Evolutionary conservation across 2,888 invertebrate species (phyloP).

Genomic region (Vanessa cardui): DNA sequence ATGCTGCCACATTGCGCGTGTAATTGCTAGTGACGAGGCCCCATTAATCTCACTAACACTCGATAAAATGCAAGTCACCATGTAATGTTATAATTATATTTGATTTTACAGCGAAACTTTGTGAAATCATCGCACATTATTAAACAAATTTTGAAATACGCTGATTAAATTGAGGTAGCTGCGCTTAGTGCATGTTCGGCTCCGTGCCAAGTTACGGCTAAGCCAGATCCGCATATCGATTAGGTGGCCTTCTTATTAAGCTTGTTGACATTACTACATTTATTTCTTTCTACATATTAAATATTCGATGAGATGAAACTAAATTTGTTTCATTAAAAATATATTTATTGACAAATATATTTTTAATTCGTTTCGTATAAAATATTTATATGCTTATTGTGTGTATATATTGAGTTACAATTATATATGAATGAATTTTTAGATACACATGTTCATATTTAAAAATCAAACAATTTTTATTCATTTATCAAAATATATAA

Average conservation of each 20-base stretch:
- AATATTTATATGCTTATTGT: not conserved
- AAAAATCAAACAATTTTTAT: not conserved
- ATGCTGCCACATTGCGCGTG: slow-evolving; percentile 76
- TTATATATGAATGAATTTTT: too few relatives aligned
- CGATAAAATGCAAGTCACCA: slow-evolving; percentile 80
- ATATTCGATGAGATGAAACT: not conserved
- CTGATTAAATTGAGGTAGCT: slow-evolving; percentile 45
- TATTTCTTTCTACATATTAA: slow-evolving; percentile 15
- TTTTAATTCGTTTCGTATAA: not conserved
- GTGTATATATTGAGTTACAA: not conserved
- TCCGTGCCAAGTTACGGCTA: slow-evolving; percentile 42
- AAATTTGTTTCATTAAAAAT: too few relatives aligned
- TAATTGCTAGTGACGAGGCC: slow-evolving; percentile 74
- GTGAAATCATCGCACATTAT: slow-evolving; percentile 43
- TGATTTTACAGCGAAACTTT: slow-evolving; percentile 44
- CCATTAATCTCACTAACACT: slow-evolving; percentile 80
- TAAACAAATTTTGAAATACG: slow-evolving; percentile 42
- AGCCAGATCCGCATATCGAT: slow-evolving; percentile 45
- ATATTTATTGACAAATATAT: too few relatives aligned
- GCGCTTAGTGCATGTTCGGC: slow-evolving; percentile 46
- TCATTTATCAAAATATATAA: not conserved
- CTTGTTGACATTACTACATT: slow-evolving; percentile 40
- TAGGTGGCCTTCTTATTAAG: slow-evolving; percentile 45
- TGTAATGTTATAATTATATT: slow-evolving; percentile 64
- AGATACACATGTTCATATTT: too few relatives aligned